A percentile compares a stretch with the other conserved stretches of the same genome.
Conservation (phyloP, 2,888 invertebrate species). For the Conistra vaccinii region DNA sequence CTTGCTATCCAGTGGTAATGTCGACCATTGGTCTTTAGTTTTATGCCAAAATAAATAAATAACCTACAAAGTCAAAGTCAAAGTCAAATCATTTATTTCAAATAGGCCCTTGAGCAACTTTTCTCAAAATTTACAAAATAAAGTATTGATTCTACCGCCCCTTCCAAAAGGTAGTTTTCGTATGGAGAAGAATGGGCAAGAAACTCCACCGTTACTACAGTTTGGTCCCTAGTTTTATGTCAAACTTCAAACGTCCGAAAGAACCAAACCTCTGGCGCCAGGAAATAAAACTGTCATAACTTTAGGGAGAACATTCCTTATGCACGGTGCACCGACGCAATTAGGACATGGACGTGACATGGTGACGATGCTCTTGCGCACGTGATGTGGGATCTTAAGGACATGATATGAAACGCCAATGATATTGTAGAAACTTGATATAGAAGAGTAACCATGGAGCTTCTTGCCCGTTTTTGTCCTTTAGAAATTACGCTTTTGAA, state of each 20-base stretch:
- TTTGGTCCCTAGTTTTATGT: background rate
- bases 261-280: slow-evolving; percentile 55
- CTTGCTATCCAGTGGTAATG: no score
- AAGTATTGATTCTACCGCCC: no score
- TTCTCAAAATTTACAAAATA: no score
- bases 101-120: no score
- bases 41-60: background rate
- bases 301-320: slow-evolving; percentile 69
- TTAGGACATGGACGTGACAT: slow-evolving; percentile 77
- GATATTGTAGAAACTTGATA: background rate
- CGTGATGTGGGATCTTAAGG: slow-evolving; percentile 73
- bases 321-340: slow-evolving; percentile 76
- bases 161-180: no score
- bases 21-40: background rate
- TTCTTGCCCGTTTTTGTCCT: background rate
- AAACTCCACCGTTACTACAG: no score
- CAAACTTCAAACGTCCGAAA: background rate
- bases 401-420: slow-evolving; percentile 9
- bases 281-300: slow-evolving; percentile 53
- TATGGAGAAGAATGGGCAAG: no score
- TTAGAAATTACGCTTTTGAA: background rate
- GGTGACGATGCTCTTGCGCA: slow-evolving; percentile 49
- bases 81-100: no score
- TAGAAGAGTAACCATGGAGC: background rate
- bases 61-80: no score